Evolutionary conservation across 2,113 vertebrate species (phyloP).

Genomic region (Oxyura jamaicensis): DNA sequence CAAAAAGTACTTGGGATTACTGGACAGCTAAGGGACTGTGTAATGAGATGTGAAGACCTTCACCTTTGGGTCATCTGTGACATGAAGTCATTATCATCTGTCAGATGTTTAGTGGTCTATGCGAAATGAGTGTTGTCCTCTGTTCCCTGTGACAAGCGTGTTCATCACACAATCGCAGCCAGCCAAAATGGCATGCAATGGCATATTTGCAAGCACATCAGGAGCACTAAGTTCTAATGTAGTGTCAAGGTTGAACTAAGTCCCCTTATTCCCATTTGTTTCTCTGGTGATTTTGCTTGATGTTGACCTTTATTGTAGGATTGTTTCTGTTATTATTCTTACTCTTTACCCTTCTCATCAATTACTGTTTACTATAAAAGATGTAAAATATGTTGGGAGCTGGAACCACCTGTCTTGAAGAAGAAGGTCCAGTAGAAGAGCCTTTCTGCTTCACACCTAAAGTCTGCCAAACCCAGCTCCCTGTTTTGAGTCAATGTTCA

Average conservation of each 20-base stretch:
- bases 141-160: not conserved
- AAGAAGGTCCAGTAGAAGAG: not conserved
- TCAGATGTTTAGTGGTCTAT: conserved; percentile 18
- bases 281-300: not conserved
- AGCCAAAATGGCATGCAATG: not conserved
- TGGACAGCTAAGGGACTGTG: not conserved
- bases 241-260: not conserved
- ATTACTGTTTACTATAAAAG: not conserved
- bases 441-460: not conserved
- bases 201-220: not conserved
- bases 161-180: not conserved
- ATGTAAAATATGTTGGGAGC: not conserved
- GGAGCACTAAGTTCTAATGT: not conserved
- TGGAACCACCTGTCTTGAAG: not conserved
- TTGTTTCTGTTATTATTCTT: not conserved
- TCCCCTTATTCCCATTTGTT: not conserved
- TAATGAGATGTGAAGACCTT: conserved; percentile 40
- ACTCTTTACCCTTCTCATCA: not conserved
- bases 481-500: not conserved
- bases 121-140: conserved; percentile 10
- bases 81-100: conserved; percentile 36
- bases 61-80: conserved; percentile 36
- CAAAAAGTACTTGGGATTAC: conserved; percentile 32
- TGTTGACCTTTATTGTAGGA: not conserved
- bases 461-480: not conserved